Evolutionary conservation across 1,140 invertebrate species (phyloP).

Genomic region (Bombus haemorrhoidalis): DNA sequence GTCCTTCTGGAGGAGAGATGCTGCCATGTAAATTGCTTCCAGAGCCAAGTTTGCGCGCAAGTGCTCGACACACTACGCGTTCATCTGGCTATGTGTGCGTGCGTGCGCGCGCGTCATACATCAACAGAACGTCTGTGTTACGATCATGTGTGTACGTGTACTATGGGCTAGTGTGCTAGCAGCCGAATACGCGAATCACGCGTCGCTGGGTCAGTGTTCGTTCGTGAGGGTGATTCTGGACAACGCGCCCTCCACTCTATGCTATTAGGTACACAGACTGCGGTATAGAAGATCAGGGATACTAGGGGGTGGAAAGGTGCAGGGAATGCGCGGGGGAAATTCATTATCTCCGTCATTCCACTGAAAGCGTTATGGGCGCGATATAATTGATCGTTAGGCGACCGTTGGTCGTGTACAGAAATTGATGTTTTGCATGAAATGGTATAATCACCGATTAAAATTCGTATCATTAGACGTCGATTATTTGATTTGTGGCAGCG

Average conservation of each 20-base stretch:
- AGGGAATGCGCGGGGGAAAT: constrained; percentile 63
- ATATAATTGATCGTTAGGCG: constrained; percentile 76
- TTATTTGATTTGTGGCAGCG: constrained; percentile 25
- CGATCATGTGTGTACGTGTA: constrained; percentile 29
- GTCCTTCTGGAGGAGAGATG: constrained; percentile 62
- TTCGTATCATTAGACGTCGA: constrained; percentile 43
- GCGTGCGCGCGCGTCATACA: constrained; percentile 14
- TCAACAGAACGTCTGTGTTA: not conserved
- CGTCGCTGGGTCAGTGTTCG: constrained; percentile 43
- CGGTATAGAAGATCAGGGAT: constrained; percentile 1
- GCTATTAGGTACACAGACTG: constrained; percentile 59
- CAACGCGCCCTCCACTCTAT: constrained; percentile 60
- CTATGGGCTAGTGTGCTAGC: no score
- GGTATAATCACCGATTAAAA: constrained; percentile 28
- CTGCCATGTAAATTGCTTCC: constrained; percentile 79
- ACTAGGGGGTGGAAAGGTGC: constrained; percentile 20
- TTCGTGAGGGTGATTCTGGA: constrained; percentile 66
- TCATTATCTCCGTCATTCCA: constrained; percentile 76
- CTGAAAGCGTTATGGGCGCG: constrained; percentile 68
- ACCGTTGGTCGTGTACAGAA: constrained; percentile 56
- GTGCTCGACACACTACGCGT: constrained; percentile 55
- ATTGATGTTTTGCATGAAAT: constrained; percentile 58
- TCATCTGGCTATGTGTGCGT: constrained; percentile 17
- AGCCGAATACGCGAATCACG: constrained; percentile 18
- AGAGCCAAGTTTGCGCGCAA: constrained; percentile 71